Evolutionary conservation across 2,888 invertebrate genomes (phyloP).

Genomic region (Meloe dianella): DNA sequence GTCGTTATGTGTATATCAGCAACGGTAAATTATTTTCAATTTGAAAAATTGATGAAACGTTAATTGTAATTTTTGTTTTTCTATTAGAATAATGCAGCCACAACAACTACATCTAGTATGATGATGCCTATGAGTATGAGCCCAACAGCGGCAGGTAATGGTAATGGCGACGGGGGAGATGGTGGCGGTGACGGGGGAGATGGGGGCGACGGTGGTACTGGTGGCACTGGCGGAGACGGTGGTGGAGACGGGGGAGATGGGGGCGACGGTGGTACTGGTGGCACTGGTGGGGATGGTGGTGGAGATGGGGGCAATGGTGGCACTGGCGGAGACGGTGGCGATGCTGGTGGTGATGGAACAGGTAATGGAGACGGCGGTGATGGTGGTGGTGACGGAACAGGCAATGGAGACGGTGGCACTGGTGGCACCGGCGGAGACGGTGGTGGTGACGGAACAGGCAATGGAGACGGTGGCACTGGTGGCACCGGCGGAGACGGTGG

Average conservation of each 20-base stretch:
- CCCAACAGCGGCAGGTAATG: constrained; percentile 47
- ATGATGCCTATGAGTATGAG: constrained; percentile 60
- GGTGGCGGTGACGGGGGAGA: constrained; percentile 50
- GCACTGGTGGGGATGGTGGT: constrained; percentile 21
- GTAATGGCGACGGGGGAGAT: constrained; percentile 27
- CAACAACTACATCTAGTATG: constrained; percentile 51
- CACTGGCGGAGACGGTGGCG: constrained; percentile 12
- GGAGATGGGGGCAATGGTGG: constrained; percentile 28
- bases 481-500: constrained; percentile 25
- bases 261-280: constrained; percentile 21
- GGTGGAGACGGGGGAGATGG: constrained; percentile 26
- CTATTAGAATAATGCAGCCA: constrained; percentile 32
- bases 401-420: constrained; percentile 19
- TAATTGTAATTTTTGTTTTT: neutral
- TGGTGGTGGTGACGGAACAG: constrained; percentile 19
- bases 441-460: constrained; percentile 6
- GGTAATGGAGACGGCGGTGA: constrained; percentile 21
- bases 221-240: constrained; percentile 27
- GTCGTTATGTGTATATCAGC: constrained; percentile 75
- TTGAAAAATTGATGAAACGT: no score
- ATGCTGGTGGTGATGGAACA: constrained; percentile 17
- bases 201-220: constrained; percentile 56
- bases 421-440: neutral
- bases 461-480: constrained; percentile 34
- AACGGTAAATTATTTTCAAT: constrained; percentile 59